phyloP scores from a whole-genome alignment of 2,113 vertebrate genomes.

The Lagopus muta region DNA sequence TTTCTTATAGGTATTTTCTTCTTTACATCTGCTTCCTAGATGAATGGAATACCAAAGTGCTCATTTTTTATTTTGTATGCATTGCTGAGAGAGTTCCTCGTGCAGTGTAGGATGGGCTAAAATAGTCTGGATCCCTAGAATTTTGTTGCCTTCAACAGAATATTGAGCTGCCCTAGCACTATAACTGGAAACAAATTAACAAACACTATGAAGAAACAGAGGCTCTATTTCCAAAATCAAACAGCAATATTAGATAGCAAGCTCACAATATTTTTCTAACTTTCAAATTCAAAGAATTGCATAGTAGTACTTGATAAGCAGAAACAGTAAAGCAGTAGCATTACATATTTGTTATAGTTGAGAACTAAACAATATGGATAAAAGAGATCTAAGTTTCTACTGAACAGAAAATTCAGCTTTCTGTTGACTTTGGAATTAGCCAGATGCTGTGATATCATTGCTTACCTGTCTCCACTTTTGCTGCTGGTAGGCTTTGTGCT shows the following conservation, averaged over 20 bases:
- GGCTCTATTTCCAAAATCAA: not conserved
- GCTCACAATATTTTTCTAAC: not conserved
- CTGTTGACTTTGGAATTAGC: not conserved
- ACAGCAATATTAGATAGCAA: not conserved
- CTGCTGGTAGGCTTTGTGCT: conserved; percentile 9
- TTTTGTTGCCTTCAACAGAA: not conserved
- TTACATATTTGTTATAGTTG: not conserved
- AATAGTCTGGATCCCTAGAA: not conserved
- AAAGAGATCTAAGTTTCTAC: not conserved
- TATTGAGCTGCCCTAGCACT: not conserved
- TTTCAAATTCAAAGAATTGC: not conserved
- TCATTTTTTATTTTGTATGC: not conserved
- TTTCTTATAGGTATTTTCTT: conserved; percentile 59
- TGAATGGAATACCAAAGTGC: conserved; percentile 14
- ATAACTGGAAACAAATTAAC: not conserved
- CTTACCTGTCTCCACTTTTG: conserved; percentile 71
- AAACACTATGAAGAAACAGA: not conserved
- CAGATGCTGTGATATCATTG: not conserved
- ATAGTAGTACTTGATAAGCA: not conserved
- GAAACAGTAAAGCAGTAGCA: not conserved
- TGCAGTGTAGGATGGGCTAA: not conserved
- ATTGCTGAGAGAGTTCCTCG: not conserved
- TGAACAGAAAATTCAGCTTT: not conserved
- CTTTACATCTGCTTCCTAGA: conserved; percentile 64
- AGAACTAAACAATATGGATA: not conserved